Evolutionary conservation across 2,888 invertebrate genomes (phyloP).

Genomic region (Automeris io): DNA sequence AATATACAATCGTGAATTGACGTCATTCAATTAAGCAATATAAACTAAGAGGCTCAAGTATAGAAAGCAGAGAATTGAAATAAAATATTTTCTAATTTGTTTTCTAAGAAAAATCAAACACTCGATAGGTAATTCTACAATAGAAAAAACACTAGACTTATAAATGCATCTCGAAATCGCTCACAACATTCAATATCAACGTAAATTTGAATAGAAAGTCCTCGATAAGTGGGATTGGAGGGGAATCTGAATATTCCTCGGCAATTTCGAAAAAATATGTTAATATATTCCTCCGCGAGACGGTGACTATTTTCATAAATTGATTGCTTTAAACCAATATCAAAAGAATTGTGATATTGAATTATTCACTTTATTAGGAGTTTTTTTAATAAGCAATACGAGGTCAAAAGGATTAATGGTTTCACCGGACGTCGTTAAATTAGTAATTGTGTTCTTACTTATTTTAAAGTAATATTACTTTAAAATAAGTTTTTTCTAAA

Average conservation of each 20-base stretch:
- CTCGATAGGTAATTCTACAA: too few relatives aligned
- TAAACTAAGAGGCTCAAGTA: too few relatives aligned
- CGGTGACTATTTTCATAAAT: constrained; percentile 62
- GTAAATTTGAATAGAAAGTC: constrained; percentile 32
- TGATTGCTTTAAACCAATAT: constrained; percentile 59
- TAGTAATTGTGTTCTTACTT: too few relatives aligned
- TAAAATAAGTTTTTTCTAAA: too few relatives aligned
- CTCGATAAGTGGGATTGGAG: constrained; percentile 59
- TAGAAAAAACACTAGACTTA: too few relatives aligned
- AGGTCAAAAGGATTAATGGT: not conserved
- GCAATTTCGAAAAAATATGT: constrained; percentile 61
- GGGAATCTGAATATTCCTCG: constrained; percentile 66
- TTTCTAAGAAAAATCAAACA: too few relatives aligned
- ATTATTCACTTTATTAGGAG: constrained; percentile 38
- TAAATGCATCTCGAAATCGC: constrained; percentile 1
- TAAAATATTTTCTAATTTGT: too few relatives aligned
- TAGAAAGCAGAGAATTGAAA: too few relatives aligned
- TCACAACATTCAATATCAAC: constrained; percentile 2
- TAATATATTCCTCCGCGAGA: constrained; percentile 57
- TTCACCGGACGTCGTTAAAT: not conserved
- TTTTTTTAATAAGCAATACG: constrained; percentile 2
- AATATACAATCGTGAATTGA: too few relatives aligned
- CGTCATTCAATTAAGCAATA: too few relatives aligned
- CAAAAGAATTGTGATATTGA: constrained; percentile 52
- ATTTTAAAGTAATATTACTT: too few relatives aligned